Percentiles rank a stretch among this genome's conserved stretches.
These are phyloP conservation scores for Aphaenogaster ashmeadi DNA, from an alignment of 1,140 invertebrate genomes.

Conservation along the genomic window DNA sequence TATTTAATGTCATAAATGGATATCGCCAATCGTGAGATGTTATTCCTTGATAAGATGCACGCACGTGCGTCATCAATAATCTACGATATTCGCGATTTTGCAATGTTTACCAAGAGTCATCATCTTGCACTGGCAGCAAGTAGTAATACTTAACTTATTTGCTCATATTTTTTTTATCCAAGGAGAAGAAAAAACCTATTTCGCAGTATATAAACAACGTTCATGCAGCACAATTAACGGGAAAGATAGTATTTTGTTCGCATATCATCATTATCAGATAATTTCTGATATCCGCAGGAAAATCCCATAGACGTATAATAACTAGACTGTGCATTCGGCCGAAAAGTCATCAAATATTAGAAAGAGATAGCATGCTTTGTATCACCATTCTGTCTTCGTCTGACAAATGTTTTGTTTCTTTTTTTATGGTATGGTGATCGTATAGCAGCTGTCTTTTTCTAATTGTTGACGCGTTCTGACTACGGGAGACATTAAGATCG, in stretches of 20 bases:
- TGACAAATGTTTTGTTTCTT: too few species aligned
- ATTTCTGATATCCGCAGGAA: not conserved
- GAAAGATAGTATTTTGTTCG: conserved; percentile 4
- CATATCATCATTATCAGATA: not conserved
- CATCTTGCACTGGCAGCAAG: not conserved
- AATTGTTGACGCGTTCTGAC: too few species aligned
- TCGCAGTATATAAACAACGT: not conserved
- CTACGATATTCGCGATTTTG: conserved; percentile 36
- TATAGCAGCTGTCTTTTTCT: too few species aligned
- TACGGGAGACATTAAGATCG: too few species aligned
- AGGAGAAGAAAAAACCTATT: not conserved
- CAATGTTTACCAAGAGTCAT: conserved; percentile 36
- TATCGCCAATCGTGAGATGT: conserved; percentile 38
- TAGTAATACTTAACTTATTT: conserved; percentile 40
- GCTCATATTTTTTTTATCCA: not conserved
- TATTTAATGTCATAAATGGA: conserved; percentile 31
- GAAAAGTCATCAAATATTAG: too few species aligned
- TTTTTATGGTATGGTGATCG: too few species aligned
- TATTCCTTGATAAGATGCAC: conserved; percentile 43
- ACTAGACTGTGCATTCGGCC: too few species aligned
- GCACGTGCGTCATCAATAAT: conserved; percentile 18
- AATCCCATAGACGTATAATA: too few species aligned
- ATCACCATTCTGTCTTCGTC: too few species aligned
- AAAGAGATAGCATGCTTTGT: too few species aligned
- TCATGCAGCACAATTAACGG: not conserved